Percentiles rank a stretch among this genome's conserved stretches.
These are phyloP conservation scores for Larimichthys crocea DNA, from an alignment of 2,113 vertebrate genomes.

Conservation along the genomic window DNA sequence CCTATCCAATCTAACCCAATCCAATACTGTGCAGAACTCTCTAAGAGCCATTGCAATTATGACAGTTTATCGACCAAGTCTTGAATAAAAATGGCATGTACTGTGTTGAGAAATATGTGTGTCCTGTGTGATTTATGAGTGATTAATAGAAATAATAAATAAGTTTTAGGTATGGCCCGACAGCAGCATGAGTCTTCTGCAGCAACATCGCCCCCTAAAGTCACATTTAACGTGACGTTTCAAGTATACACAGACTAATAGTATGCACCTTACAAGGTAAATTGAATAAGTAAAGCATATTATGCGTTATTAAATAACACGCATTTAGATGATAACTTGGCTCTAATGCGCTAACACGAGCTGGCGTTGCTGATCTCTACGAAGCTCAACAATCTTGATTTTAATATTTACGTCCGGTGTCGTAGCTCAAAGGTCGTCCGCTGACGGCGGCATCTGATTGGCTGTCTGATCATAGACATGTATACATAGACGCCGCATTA, in stretches of 20 bases:
- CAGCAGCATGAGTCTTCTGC: background rate
- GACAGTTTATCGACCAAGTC: conserved; percentile 76
- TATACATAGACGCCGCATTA: too few relatives aligned
- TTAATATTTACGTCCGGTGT: conserved; percentile 51
- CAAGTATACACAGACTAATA: background rate
- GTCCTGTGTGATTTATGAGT: conserved; percentile 25
- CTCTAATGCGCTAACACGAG: fast-evolving
- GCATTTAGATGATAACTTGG: background rate
- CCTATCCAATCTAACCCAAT: conserved; percentile 51
- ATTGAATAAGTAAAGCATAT: background rate
- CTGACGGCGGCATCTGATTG: conserved; percentile 37
- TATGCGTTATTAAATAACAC: background rate
- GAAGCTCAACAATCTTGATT: background rate
- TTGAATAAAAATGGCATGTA: conserved; percentile 83
- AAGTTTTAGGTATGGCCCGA: background rate
- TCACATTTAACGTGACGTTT: background rate
- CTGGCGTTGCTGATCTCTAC: background rate
- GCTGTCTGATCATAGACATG: too few relatives aligned
- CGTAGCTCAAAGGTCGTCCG: conserved; percentile 30
- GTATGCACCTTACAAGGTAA: too few relatives aligned
- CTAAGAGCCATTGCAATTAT: conserved; percentile 72
- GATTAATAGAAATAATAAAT: too few relatives aligned
- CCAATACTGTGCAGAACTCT: conserved; percentile 73
- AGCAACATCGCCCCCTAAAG: conserved; percentile 25
- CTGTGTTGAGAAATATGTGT: conserved; percentile 53